Conservation (phyloP, 1,140 invertebrate genomes). For the Bombus cullumanus region DNA sequence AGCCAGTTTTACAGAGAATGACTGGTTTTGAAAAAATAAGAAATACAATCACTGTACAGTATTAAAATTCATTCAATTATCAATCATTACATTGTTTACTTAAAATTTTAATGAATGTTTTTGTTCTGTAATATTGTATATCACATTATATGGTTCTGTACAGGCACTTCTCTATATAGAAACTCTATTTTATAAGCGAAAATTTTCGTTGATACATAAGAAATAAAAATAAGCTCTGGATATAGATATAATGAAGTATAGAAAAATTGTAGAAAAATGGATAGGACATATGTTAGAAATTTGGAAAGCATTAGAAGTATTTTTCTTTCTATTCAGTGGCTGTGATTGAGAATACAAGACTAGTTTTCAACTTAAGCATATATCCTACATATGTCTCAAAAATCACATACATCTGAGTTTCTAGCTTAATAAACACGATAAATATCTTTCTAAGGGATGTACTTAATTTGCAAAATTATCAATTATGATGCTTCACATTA, state of each 20-base stretch:
- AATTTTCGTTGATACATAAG: neutral
- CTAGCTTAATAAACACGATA: conserved; percentile 38
- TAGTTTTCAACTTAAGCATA: conserved; percentile 63
- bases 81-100: neutral
- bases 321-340: conserved; percentile 66
- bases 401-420: conserved; percentile 28
- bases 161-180: conserved; percentile 50
- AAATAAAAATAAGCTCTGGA: neutral
- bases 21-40: neutral
- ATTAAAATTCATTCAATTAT: neutral
- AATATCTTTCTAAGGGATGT: conserved; percentile 47
- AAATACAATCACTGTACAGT: neutral
- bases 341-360: conserved; percentile 71
- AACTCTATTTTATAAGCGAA: conserved; percentile 4
- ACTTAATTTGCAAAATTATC: conserved; percentile 58
- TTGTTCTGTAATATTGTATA: conserved; percentile 20
- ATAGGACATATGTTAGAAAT: conserved; percentile 12
- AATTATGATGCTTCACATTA: conserved; percentile 15
- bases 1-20: neutral
- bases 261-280: conserved; percentile 26
- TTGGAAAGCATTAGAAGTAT: conserved; percentile 36
- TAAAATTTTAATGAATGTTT: conserved; percentile 14
- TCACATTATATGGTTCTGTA: conserved; percentile 49
- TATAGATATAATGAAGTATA: neutral
- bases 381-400: conserved; percentile 53